Evolutionary conservation across 2,113 vertebrate species (phyloP), one percentile per base, ranked within the genome.

Genomic region (Mormoops blainvillei): DNA sequence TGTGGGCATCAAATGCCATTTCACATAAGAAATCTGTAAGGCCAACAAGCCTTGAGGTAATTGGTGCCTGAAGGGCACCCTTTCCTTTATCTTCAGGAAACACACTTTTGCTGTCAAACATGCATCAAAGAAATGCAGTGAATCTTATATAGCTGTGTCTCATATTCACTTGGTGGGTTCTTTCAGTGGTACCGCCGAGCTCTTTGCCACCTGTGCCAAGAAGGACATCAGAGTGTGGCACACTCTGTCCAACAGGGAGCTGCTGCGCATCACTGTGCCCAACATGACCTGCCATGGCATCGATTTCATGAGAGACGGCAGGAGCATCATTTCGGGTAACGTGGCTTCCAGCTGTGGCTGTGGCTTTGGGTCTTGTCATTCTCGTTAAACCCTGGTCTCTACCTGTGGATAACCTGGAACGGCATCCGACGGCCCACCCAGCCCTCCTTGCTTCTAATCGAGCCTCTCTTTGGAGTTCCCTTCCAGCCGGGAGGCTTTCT

Each of bases 141-240:
- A 1, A 0, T 31, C 70, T 43, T 16, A 58, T 16, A 7, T 0
- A 7, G 41, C 56, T 3, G 11, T 54, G 2, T 48, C 61, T 83
- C 95, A 93, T 3, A 61, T 33, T 56, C 31, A 41, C 45, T 24
- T 0, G 0, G 7, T 50, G 94, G 22, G 31, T 95, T 91, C 89
- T 96, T 81, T 80, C 94, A 99, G 99, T 87, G 99, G 98, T 52
- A 98, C 98, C 0, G 99, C 99, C 0, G 99, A 99, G 83, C 97
- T 99, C 15, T 99, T 99, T 89, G 99, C 98, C 63, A 99, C 99
- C 56, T 99, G 99, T 93, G 99, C 99, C 84, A 98, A 98, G 95
- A 98, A 98, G 22, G 99, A 99, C 87, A 99, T 99, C 94, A 98
- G 99, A 63, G 97, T 99, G 50, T 99, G 99, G 99, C 98, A 99